Percentiles rank a stretch among this genome's conserved stretches.
Conservation (phyloP, 2,888 invertebrate genomes). For the Hetaerina titia region DNA sequence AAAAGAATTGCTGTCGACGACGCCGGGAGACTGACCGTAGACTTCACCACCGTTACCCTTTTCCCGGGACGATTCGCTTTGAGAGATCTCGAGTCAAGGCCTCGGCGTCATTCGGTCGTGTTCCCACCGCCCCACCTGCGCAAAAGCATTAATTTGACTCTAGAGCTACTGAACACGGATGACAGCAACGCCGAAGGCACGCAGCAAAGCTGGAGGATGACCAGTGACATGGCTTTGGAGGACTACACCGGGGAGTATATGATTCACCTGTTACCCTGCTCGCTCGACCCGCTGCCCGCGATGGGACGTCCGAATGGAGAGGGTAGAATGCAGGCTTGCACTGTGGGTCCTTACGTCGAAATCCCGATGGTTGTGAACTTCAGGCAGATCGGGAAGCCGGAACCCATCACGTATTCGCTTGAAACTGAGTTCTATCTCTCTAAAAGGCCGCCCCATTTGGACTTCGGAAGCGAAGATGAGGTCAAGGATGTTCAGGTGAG, state of each 20-base stretch:
- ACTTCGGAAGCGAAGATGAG: slow-evolving; percentile 72
- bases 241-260: slow-evolving; percentile 76
- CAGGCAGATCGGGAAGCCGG: slow-evolving; percentile 73
- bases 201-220: slow-evolving; percentile 76
- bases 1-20: slow-evolving; percentile 74
- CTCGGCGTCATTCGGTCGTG: slow-evolving; percentile 74
- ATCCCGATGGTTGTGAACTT: slow-evolving; percentile 75
- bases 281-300: slow-evolving; percentile 72
- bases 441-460: slow-evolving; percentile 75
- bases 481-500: not conserved
- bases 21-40: slow-evolving; percentile 76
- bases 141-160: slow-evolving; percentile 74
- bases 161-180: slow-evolving; percentile 76
- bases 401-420: slow-evolving; percentile 76
- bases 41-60: slow-evolving; percentile 76
- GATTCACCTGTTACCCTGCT: slow-evolving; percentile 76
- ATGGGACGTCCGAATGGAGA: not conserved
- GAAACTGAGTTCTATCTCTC: slow-evolving; percentile 76
- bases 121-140: slow-evolving; percentile 73
- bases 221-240: slow-evolving; percentile 74
- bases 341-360: slow-evolving; percentile 74
- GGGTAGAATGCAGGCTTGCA: slow-evolving; percentile 70
- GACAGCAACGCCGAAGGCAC: slow-evolving; percentile 76
- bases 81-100: slow-evolving; percentile 73
- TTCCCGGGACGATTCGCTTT: slow-evolving; percentile 76